Evolutionary conservation across 2,797 vertebrate species (phyloP), one percentile per base, ranked within the genome.

Genomic region (Anabacerthia variegaticeps): DNA sequence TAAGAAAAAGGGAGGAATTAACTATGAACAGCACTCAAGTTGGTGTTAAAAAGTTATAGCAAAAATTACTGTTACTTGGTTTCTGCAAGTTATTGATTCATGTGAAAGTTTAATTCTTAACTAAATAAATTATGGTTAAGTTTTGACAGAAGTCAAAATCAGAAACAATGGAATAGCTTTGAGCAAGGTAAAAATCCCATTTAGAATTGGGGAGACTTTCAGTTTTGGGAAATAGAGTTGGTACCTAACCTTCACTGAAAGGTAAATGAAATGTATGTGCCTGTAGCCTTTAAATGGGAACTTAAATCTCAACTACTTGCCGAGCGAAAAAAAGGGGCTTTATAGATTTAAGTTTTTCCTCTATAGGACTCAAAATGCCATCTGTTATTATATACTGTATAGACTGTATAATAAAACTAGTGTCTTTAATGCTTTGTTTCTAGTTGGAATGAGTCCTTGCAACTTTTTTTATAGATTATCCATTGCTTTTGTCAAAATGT

Each of bases 11-110:
- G 41, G n/a, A 74, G 22, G 32, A 87, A 46, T 21, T 82, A 80
- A 75, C 43, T 68, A 34, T 67, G 16, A 51, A 52, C 2, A 59
- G 46, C 26, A 44, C 32, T 58, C 14, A 39, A 30, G 16, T 36
- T 73, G 34, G 3, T 32, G 4, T 30, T 73, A 10, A 4, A 46
- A 36, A 46, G 9, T 21, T 46, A 7, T 0, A 46, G 41, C 12
- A 66, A 74, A 81, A 94, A 43, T 84, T 52, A 24, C 21, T 44
- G 2, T 27, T 86, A 0, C 48, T 66, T 77, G 34, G 3, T 66
- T 43, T 86, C 15, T 44, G 3, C 43, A 63, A 54, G 10, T 56
- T 67, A 21, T 7, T 63, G 79, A 32, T 88, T 30, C 9, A 3
- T 28, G 28, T n/a, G 3, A 20, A 19, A 59, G 19, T 58, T 51